Evolutionary conservation across 2,888 invertebrate species (phyloP).

Genomic region (Apamea monoglypha): DNA sequence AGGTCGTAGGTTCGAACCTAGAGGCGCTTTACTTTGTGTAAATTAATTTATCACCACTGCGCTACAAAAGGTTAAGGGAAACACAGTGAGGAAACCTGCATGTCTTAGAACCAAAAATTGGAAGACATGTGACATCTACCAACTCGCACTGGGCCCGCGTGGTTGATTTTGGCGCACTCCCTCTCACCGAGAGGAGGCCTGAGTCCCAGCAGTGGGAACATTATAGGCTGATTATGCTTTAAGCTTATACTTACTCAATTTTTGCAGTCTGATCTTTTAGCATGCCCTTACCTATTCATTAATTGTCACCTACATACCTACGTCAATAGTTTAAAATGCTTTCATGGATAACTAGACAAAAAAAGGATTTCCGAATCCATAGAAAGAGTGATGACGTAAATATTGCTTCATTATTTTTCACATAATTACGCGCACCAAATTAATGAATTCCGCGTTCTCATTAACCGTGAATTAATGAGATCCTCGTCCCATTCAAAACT

Average conservation of each 20-base stretch:
- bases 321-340: background rate
- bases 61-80: background rate
- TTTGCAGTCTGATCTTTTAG: background rate
- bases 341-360: background rate
- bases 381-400: background rate
- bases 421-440: background rate
- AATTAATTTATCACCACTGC: background rate
- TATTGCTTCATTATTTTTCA: background rate
- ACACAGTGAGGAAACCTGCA: background rate
- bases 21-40: background rate
- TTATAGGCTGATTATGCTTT: background rate
- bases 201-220: background rate
- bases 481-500: background rate
- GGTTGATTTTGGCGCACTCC: background rate
- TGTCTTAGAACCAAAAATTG: background rate
- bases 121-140: background rate
- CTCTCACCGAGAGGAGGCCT: background rate
- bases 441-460: conserved; percentile 1
- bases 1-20: background rate
- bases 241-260: background rate
- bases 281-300: background rate
- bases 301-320: background rate
- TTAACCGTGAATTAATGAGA: conserved; percentile 17
- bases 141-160: background rate
- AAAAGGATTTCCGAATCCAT: background rate